Conservation (phyloP, 1,140 invertebrate species). For the Drosophila mojavensis region DNA sequence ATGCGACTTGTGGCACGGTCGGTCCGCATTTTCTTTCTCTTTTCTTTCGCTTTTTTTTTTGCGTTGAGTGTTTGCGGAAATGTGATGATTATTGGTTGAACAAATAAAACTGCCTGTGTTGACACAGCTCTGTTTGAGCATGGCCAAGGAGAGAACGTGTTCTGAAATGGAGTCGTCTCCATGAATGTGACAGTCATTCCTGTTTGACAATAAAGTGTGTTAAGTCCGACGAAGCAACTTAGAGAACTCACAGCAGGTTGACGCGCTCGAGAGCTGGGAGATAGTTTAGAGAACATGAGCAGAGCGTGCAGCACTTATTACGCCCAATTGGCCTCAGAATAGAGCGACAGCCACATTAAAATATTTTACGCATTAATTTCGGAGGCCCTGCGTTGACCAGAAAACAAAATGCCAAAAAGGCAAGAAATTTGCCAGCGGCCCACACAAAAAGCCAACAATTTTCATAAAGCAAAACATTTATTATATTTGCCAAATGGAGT, state of each 20-base stretch:
- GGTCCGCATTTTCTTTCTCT: neutral
- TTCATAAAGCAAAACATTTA: conserved; percentile 72
- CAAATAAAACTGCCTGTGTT: conserved; percentile 56
- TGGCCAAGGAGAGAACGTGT: conserved; percentile 18
- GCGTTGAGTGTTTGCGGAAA: conserved; percentile 69
- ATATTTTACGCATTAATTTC: conserved; percentile 74
- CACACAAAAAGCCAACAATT: conserved; percentile 50
- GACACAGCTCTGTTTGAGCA: conserved; percentile 35
- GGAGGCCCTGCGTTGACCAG: conserved; percentile 52
- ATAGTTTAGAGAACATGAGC: conserved; percentile 5
- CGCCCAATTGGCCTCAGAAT: conserved; percentile 39
- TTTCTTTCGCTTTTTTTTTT: neutral
- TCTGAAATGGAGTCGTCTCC: conserved; percentile 34
- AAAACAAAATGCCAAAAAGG: conserved; percentile 43
- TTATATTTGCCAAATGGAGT: conserved; percentile 79
- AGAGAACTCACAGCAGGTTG: neutral
- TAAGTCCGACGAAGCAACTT: neutral
- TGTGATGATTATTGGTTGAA: conserved; percentile 78
- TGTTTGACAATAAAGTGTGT: conserved; percentile 20
- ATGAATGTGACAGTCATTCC: conserved; percentile 23
- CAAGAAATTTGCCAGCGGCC: conserved; percentile 45
- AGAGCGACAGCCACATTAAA: conserved; percentile 61
- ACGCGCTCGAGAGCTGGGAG: neutral
- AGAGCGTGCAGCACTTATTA: conserved; percentile 40
- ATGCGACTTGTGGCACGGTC: conserved; percentile 51